Percentiles rank a stretch among this genome's conserved stretches.
These are phyloP conservation scores for Gonioctena quinquepunctata DNA, from an alignment of 1,140 invertebrate species.

Conservation along the genomic window DNA sequence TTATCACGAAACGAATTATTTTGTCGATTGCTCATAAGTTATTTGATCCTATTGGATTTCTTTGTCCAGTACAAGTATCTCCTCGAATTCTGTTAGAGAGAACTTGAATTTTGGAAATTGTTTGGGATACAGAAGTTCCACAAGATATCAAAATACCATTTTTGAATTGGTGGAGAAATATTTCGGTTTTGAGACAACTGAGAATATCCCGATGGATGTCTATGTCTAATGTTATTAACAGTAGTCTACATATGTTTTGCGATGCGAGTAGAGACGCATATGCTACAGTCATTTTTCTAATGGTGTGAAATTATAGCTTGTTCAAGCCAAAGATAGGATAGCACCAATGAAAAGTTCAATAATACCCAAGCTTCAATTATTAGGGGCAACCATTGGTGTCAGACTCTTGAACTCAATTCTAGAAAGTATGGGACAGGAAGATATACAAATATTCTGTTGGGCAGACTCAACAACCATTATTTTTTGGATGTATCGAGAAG, in stretches of 20 bases:
- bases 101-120: too few species aligned
- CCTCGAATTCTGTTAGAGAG: not conserved
- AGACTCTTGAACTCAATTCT: not conserved
- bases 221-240: not conserved
- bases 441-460: slow-evolving; percentile 16
- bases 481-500: slow-evolving; percentile 32
- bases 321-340: slow-evolving; percentile 28
- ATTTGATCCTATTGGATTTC: not conserved
- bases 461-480: slow-evolving; percentile 41
- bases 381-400: slow-evolving; percentile 5
- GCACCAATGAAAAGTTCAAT: slow-evolving; percentile 22
- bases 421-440: not conserved
- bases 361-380: slow-evolving; percentile 21
- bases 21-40: not conserved
- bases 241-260: slow-evolving; percentile 25
- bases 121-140: not conserved
- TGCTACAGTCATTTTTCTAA: slow-evolving; percentile 14
- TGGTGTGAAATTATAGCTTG: slow-evolving; percentile 3
- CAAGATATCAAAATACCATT: slow-evolving; percentile 10
- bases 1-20: slow-evolving; percentile 14
- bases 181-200: slow-evolving; percentile 18
- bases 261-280: slow-evolving; percentile 20
- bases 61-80: not conserved
- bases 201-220: slow-evolving; percentile 26
- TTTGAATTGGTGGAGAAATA: slow-evolving; percentile 19